These are phyloP conservation scores for Alviniconcha strummeri DNA, from an alignment of 2,888 invertebrate species.

Conservation along the genomic window DNA sequence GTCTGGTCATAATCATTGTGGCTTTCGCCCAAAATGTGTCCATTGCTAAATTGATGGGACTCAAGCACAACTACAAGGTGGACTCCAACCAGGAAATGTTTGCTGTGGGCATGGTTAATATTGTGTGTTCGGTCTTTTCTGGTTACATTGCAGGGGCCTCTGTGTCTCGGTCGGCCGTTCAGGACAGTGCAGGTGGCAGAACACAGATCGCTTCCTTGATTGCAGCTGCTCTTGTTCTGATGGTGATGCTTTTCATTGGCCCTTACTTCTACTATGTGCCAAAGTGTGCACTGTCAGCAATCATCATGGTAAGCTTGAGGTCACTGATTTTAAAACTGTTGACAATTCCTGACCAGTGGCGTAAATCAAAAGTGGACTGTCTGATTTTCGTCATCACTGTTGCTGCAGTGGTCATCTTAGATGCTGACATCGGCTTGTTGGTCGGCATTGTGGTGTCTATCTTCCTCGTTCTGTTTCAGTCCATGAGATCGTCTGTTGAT, in stretches of 20 bases:
- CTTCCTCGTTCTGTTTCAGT: conserved; percentile 82
- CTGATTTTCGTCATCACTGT: conserved; percentile 85
- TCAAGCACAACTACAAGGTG: conserved; percentile 74
- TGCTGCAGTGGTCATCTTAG: conserved; percentile 82
- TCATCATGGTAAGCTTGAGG: conserved; percentile 68
- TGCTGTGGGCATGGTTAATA: conserved; percentile 73
- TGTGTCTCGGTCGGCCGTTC: conserved; percentile 79
- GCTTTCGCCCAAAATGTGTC: conserved; percentile 75
- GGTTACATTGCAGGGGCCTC: conserved; percentile 72
- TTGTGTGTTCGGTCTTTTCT: conserved; percentile 78
- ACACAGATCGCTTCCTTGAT: conserved; percentile 75
- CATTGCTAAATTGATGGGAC: conserved; percentile 74
- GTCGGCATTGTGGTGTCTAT: conserved; percentile 85
- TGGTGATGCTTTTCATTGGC: conserved; percentile 42
- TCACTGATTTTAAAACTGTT: conserved; percentile 64
- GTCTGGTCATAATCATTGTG: conserved; percentile 73
- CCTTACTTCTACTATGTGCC: conserved; percentile 42
- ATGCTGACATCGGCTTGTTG: conserved; percentile 87
- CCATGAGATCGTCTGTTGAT: conserved; percentile 66
- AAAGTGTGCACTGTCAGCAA: conserved; percentile 76
- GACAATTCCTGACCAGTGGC: conserved; percentile 36
- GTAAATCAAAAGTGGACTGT: conserved; percentile 38
- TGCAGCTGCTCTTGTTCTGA: conserved; percentile 47
- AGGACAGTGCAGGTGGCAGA: conserved; percentile 89
- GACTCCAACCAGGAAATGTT: conserved; percentile 60